Evolutionary conservation across 2,888 invertebrate genomes (phyloP).

Genomic region (Agrotis puta): DNA sequence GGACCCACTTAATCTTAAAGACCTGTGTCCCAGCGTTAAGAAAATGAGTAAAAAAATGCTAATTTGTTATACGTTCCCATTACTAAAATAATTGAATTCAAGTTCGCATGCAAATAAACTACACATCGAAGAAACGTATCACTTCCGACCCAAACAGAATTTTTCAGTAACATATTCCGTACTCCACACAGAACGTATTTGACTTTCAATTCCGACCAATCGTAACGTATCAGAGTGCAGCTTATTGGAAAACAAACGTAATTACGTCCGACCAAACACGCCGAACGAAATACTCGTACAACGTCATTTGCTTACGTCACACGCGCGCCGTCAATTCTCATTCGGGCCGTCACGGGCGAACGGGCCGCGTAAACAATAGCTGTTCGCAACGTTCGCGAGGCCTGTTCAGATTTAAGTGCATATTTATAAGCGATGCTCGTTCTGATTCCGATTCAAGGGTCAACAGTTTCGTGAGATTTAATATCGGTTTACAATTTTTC

Average conservation of each 20-base stretch:
- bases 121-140: constrained; percentile 4
- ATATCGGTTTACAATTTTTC: constrained; percentile 19
- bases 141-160: constrained; percentile 42
- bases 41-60: background rate
- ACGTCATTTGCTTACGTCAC: constrained; percentile 66
- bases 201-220: constrained; percentile 61
- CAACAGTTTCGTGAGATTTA: constrained; percentile 38
- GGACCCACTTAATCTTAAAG: background rate
- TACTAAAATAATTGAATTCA: background rate
- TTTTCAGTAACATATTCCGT: constrained; percentile 35
- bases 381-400: constrained; percentile 43
- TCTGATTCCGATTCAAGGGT: constrained; percentile 37
- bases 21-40: background rate
- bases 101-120: constrained; percentile 30
- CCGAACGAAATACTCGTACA: constrained; percentile 58
- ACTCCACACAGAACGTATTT: constrained; percentile 53
- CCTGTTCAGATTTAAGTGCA: constrained; percentile 46
- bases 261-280: constrained; percentile 61
- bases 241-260: constrained; percentile 66
- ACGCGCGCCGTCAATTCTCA: constrained; percentile 64
- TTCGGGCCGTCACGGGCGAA: constrained; percentile 60
- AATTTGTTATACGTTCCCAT: background rate
- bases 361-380: constrained; percentile 60
- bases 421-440: constrained; percentile 52
- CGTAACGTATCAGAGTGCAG: constrained; percentile 65